Conservation (phyloP, 2,797 vertebrate species). For the Rhinella marina region DNA sequence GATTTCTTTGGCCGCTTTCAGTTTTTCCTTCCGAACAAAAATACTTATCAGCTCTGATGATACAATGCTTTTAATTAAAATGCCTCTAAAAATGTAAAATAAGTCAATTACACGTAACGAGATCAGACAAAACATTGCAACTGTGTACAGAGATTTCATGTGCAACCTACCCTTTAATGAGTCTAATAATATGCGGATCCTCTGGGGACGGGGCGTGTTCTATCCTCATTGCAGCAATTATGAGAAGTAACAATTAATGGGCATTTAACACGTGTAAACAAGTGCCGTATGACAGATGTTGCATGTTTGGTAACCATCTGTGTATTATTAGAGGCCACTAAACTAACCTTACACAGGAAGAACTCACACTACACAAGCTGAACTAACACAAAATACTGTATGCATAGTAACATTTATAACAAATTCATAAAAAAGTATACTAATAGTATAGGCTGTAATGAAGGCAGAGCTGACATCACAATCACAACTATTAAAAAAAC, state of each 20-base stretch:
- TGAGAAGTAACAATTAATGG: constrained; percentile 32
- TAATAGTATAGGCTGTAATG: background rate
- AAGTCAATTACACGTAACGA: background rate
- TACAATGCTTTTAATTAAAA: background rate
- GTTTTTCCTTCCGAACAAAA: background rate
- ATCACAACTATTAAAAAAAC: too few relatives aligned
- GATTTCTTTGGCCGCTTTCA: background rate
- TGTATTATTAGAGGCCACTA: constrained; percentile 32
- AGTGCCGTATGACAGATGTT: constrained; percentile 29
- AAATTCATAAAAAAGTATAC: background rate
- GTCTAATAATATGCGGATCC: constrained; percentile 15
- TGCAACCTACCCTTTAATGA: constrained; percentile 19
- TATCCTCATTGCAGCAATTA: constrained; percentile 28
- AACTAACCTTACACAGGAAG: constrained; percentile 21
- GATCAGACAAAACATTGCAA: background rate
- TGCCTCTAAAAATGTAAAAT: background rate
- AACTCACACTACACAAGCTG: background rate
- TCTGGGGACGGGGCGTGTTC: constrained; percentile 21
- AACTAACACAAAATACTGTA: background rate
- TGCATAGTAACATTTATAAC: background rate
- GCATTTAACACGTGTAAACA: constrained; percentile 33
- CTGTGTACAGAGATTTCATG: constrained; percentile 4
- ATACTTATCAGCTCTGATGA: background rate
- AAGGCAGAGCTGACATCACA: background rate
- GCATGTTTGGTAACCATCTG: constrained; percentile 30